Evolutionary conservation across 2,797 vertebrate species (phyloP).

Genomic region (Todus mexicanus): DNA sequence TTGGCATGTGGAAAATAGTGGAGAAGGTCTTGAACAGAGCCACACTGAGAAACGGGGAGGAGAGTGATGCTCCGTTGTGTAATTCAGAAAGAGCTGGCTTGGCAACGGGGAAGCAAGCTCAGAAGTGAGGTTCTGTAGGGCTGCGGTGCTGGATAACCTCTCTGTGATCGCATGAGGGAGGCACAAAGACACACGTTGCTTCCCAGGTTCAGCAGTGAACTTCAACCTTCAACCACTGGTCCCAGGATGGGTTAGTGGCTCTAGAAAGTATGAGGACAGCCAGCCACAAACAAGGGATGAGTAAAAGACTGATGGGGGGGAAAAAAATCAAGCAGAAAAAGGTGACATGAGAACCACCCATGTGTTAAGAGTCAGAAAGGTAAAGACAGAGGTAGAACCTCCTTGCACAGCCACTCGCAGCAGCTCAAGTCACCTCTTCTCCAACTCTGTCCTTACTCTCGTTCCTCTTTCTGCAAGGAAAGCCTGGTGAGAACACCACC

Average conservation of each 20-base stretch:
- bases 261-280: not conserved
- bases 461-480: not conserved
- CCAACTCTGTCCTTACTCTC: not conserved
- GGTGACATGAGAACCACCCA: not conserved
- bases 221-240: not conserved
- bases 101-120: not conserved
- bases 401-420: not conserved
- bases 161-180: not conserved
- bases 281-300: not conserved
- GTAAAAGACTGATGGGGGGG: not conserved
- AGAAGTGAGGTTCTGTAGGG: not conserved
- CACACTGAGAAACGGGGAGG: not conserved
- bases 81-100: not conserved
- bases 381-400: not conserved
- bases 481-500: not conserved
- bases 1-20: not conserved
- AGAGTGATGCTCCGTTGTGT: not conserved
- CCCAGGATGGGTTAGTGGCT: not conserved
- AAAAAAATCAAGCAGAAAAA: not conserved
- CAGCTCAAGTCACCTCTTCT: not conserved
- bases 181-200: not conserved
- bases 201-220: not conserved
- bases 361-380: not conserved
- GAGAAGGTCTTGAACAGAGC: not conserved
- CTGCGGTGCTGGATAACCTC: not conserved